Base-by-base conservation (phyloP, 2,888 invertebrate species). In the Leptopterna dolabrata region DNA sequence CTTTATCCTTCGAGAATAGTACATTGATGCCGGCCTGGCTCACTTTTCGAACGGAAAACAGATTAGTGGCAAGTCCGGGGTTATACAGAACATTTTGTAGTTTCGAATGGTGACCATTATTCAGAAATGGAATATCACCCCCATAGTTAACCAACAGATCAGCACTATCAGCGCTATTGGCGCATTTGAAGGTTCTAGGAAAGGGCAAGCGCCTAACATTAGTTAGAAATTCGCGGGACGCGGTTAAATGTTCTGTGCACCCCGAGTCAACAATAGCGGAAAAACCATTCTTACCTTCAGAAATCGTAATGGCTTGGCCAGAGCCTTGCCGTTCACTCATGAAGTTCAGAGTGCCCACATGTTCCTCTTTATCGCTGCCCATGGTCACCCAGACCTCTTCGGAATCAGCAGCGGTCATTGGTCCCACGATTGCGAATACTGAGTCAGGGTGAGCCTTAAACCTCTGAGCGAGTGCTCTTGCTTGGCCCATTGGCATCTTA, bases 401-500 rank as follows among this genome's bases (percentile, higher is more conserved):
- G 30, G 29, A 29, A 76, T 30, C 36, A 30, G 27, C 9, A n/a
- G n/a, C n/a, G n/a, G n/a, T n/a, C n/a, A n/a, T n/a, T 0, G 76
- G 30, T 14, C 76, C 30, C 0, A 30, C 6, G 1, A 76, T 76
- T n/a, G 30, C 76, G 13, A 76, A 76, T 0, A 29, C 76, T 2
- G 76, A 36, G 30, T 76, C 76, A 29, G 76, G 76, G n/a, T 11
- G 30, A 30, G 76, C 11, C 1, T 7, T 11, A 29, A 76, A 76
- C 29, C 29, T 30, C 0, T 16, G 27, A 13, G 76, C 27, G 13
- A 76, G 30, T 36, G 6, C 16, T 29, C 29, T 36, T 13, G 76
- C 76, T n/a, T 76, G 76, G 13, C 76, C 76, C 76, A 29, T n/a
- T 13, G 76, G 76, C 76, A 29, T 76, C 16, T 7, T 76, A 76